A percentile compares a stretch with the other conserved stretches of the same genome.
Conservation (phyloP, 2,888 invertebrate genomes). For the Mesorhabditis belari region DNA sequence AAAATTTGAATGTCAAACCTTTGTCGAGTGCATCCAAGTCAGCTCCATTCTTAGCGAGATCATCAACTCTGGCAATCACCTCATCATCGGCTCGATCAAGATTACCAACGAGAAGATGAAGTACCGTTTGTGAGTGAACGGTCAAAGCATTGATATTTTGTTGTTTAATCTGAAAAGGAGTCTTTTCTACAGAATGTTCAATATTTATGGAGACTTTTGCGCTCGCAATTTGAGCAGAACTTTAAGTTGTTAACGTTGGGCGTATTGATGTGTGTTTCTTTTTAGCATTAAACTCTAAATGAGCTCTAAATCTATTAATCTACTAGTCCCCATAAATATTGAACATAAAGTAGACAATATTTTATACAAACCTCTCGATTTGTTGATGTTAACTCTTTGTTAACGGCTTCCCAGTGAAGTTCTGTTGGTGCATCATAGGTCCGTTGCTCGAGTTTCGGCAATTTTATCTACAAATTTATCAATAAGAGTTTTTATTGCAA, state of each 20-base stretch:
- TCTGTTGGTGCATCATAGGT: neutral
- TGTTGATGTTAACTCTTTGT: no score
- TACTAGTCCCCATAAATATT: no score
- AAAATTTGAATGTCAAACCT: slow-evolving; percentile 1
- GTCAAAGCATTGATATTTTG: neutral
- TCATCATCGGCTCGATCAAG: neutral
- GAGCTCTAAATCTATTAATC: no score
- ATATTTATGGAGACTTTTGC: no score
- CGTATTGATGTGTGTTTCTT: no score
- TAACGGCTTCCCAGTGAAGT: neutral
- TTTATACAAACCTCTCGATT: no score
- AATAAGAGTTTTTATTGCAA: neutral
- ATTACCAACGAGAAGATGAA: neutral
- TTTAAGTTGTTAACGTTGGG: no score
- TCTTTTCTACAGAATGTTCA: no score
- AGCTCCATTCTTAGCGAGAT: slow-evolving; percentile 15
- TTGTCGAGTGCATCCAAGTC: slow-evolving; percentile 16
- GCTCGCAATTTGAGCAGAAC: no score
- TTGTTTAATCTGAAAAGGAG: neutral
- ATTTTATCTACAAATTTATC: neutral
- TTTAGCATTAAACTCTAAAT: no score
- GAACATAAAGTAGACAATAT: no score
- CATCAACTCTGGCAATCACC: slow-evolving; percentile 9
- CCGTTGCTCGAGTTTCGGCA: neutral
- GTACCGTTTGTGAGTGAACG: neutral